Evolutionary conservation across 2,888 invertebrate species (phyloP).

Genomic region (Rhingia rostrata): DNA sequence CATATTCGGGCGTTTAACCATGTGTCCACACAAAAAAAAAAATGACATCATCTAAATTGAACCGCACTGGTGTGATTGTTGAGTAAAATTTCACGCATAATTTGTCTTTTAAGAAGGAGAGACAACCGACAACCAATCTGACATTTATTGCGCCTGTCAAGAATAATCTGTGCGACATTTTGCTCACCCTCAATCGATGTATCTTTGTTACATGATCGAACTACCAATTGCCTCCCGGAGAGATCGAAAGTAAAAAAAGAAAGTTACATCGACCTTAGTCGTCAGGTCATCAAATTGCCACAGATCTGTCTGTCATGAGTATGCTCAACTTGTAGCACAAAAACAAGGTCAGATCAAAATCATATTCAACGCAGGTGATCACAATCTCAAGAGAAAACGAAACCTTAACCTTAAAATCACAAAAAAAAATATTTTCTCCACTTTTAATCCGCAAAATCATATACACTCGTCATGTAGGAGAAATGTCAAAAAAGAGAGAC

Average conservation of each 20-base stretch:
- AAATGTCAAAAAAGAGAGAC: conserved; percentile 32
- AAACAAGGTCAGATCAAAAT: conserved; percentile 63
- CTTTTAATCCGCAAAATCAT: conserved; percentile 38
- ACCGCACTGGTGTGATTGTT: conserved; percentile 50
- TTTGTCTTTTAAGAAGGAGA: conserved; percentile 40
- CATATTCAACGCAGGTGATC: conserved; percentile 60
- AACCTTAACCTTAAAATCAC: conserved; percentile 46
- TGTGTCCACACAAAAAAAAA: not conserved
- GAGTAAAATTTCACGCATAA: conserved; percentile 59
- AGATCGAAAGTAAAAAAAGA: conserved; percentile 32
- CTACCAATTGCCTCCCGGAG: not conserved
- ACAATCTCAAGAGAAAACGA: conserved; percentile 37
- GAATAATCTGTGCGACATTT: not conserved
- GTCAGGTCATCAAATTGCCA: conserved; percentile 43
- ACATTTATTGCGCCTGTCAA: conserved; percentile 54
- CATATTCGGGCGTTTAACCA: conserved; percentile 46
- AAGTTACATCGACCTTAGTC: conserved; percentile 29
- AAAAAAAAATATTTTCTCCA: conserved; percentile 43
- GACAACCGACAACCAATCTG: conserved; percentile 39
- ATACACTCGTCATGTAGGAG: not conserved
- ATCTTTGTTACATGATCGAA: conserved; percentile 18
- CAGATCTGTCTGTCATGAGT: conserved; percentile 37
- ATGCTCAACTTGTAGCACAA: conserved; percentile 12
- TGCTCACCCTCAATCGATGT: not conserved
- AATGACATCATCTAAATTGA: conserved; percentile 61